phyloP scores from a whole-genome alignment of 2,113 vertebrate species.

The Tragelaphus strepsiceros region DNA sequence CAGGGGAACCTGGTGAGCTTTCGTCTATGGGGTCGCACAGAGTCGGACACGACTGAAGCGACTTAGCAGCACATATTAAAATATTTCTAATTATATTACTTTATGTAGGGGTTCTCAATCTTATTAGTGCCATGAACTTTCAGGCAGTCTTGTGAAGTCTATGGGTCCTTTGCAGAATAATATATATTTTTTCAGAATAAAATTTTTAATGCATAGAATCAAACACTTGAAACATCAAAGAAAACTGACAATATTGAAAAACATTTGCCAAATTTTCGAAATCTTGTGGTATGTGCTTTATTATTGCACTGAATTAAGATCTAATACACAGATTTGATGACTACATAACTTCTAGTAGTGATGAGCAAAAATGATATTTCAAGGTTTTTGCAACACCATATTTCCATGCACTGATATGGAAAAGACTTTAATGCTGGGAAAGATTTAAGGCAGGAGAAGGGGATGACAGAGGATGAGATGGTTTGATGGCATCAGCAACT shows the following conservation, averaged over 20 bases:
- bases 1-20: too few relatives aligned
- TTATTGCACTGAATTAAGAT: not conserved
- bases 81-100: not conserved
- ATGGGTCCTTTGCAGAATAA: not conserved
- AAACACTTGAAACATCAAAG: not conserved
- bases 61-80: not conserved
- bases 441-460: not conserved
- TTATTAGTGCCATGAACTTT: not conserved
- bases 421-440: not conserved
- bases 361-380: not conserved
- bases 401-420: not conserved
- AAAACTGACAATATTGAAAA: not conserved
- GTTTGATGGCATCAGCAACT: not conserved
- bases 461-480: not conserved
- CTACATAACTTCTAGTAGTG: not conserved
- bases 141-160: not conserved
- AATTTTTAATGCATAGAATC: not conserved
- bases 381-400: not conserved
- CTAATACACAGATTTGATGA: not conserved
- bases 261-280: not conserved
- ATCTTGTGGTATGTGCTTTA: not conserved
- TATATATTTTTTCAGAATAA: not conserved
- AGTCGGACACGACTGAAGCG: too few relatives aligned
- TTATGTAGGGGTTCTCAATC: not conserved
- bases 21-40: too few relatives aligned